A percentile compares a stretch with the other conserved stretches of the same genome.
These are phyloP conservation scores for Choristoneura rosaceana DNA, from an alignment of 2,888 invertebrate genomes.

Conservation along the genomic window DNA sequence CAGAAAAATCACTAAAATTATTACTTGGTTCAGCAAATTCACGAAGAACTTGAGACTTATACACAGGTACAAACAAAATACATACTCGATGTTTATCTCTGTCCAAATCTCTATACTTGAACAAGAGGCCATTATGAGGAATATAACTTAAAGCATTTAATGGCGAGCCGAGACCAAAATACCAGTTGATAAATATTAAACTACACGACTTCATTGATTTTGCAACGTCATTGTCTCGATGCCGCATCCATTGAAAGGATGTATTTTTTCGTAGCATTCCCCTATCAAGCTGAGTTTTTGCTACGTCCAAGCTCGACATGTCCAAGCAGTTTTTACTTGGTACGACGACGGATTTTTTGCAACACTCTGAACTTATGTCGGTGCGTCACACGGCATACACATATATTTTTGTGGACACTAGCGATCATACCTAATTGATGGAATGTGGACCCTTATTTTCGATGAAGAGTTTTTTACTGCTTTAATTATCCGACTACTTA, in stretches of 20 bases:
- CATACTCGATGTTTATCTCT: not conserved
- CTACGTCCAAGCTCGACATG: conserved; percentile 65
- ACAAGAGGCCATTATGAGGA: conserved; percentile 23
- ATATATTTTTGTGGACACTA: conserved; percentile 74
- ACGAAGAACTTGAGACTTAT: not conserved
- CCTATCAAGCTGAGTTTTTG: conserved; percentile 71
- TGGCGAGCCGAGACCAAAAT: conserved; percentile 23
- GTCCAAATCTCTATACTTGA: conserved; percentile 15
- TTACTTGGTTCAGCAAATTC: no score
- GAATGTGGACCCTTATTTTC: conserved; percentile 70
- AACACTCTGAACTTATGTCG: conserved; percentile 70
- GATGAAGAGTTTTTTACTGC: conserved; percentile 31
- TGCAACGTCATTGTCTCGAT: conserved; percentile 45
- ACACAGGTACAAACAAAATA: not conserved
- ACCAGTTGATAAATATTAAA: conserved; percentile 40
- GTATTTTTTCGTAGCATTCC: conserved; percentile 68
- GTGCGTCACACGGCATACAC: conserved; percentile 66
- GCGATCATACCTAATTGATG: conserved; percentile 76
- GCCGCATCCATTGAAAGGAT: conserved; percentile 73
- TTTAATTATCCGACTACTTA: conserved; percentile 12
- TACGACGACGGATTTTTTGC: conserved; percentile 73
- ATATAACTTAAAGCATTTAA: conserved; percentile 21
- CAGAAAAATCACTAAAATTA: no score
- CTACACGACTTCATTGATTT: conserved; percentile 42
- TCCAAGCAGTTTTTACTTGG: conserved; percentile 73